Evolutionary conservation across 2,888 invertebrate genomes (phyloP), one percentile per base, ranked within the genome.

Genomic region (Yponomeuta sedellus): DNA sequence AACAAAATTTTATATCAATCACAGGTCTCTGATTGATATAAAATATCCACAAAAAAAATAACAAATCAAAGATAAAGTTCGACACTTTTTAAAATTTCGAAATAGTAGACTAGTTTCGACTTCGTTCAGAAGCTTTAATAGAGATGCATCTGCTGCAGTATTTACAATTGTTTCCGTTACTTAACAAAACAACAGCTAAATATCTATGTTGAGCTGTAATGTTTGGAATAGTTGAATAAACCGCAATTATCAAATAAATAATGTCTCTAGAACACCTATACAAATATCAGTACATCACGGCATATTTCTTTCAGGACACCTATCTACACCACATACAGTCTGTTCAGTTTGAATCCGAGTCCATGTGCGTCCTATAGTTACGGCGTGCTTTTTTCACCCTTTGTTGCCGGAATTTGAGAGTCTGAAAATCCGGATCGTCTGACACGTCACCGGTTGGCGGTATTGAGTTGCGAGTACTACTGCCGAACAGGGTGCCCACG

Each of bases 351-450:
- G 94, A 94, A 77, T 94, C 94, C 0, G 94, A 94, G 70, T 94
- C 94, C 80, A 94, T 92, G 73, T 93, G 93, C 78, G 90, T 93
- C 73, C 94, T 90, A 78, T 94, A 93, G 78, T 94, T 94, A 68
- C 94, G 86, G 8, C 94, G 88, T 1, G 93, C 92, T 72, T 93
- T 92, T 75, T 93, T 93, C 57, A 93, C 90, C 59, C 94, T 89
- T 34, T 34, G 44, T 69, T 93, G 94, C 66, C 92, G 82, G 72
- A 93, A 92, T 71, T 92, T 92, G 62, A 91, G 77, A 10, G 90
- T 88, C 68, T 89, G 90, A 73, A 88, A 92, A 57, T 93, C 92
- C 0, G 84, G 83, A 62, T 91, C 90, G 65, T 88, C 89, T 0
- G 90, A 89, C 0, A 80, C 82, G 19, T 89, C 86, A 40, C 81